Base-by-base conservation (phyloP, 2,888 invertebrate genomes). In the Hemicrepidius hirtus region DNA sequence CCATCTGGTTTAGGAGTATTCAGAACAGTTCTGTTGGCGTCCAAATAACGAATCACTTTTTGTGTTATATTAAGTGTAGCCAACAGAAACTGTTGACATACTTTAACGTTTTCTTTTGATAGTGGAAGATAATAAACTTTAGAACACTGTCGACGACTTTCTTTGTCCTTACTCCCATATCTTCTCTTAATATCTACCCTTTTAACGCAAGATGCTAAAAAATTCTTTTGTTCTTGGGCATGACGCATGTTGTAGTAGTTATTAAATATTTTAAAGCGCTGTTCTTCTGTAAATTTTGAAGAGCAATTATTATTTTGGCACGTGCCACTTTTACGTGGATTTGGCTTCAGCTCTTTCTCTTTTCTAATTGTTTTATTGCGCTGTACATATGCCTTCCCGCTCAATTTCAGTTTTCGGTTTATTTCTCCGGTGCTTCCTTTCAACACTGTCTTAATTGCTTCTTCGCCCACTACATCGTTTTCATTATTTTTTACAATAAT, bases 51-150 rank as follows among this genome's bases (percentile, higher is more conserved):
- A 7, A 69, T 20, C 28, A 37, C 16, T 41, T 50, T 69, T 37
- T 64, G 63, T 13, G 35, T 24, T 64, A 69, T 64, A 12, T 64
- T 21, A 16, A 69, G 20, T 50, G 69, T 69, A 3, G 35, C 40
- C 41, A 69, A 53, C n/a, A 69, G 41, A 53, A 64, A 69, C 50
- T 69, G 62, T 55, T 64, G 62, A 5, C 53, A 69, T n/a, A 69
- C 64, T 65, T 69, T 49, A 50, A 50, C 32, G 16, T 50, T 69
- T 50, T 68, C 37, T 46, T 46, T 12, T 32, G n/a, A 1, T 62
- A 62, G 18, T 44, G 44, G 60, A 35, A 68, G 60, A 37, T 49
- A 50, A 50, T 55, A 12, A 28, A 32, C 12, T 37, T 37, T 37
- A 6, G 37, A 37, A 37, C 37, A 37, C 37, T 37, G 37, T 37